Evolutionary conservation across 1,140 invertebrate species (phyloP), one percentile per base, ranked within the genome.

Genomic region (Pachypsylla venusta): DNA sequence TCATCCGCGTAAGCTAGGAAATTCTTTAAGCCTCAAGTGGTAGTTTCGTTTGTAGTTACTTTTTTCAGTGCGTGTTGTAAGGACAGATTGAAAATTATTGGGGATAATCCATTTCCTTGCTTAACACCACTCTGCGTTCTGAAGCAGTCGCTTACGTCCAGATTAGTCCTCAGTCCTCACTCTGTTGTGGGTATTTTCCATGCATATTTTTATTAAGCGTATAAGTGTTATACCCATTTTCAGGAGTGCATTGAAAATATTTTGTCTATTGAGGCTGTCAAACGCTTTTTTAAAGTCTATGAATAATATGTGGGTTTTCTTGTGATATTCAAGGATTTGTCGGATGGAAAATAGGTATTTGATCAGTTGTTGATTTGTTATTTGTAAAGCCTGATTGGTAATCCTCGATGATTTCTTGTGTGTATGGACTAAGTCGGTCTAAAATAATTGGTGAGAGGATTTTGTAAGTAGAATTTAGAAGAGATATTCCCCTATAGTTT

Each of bases 401-500:
- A 22, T 57, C 27, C 10, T 20, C 56, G 25, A 57, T 35, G 2
- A 57, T 19, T 5, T 35, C 22, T 35, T 57, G 25, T 16, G 56
- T 20, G 3, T 30, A 58, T 0, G 40, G 19, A 7, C 16, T 42
- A 28, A 48, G 40, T 16, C 57, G 25, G 39, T 53, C 48, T 26
- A 58, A 53, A 42, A 58, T 13, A 42, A 58, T 53, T 53, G 1
- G 27, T 25, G 40, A 14, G 42, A 53, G 48, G 7, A 58, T 16
- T 27, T 58, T 58, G 4, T 66, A 64, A 20, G 39, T 56, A 19
- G 58, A 39, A 16, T 13, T 28, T 7, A 64, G 57, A 12, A 64
- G 54, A 12, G 62, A 57, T 19, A 64, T 64, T 5, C 66, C 64
- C 53, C 66, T 60, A 54, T 68, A 69, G 54, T 69, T 67, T 7